Evolutionary conservation across 2,888 invertebrate species (phyloP).

Genomic region (Lithosia quadra): DNA sequence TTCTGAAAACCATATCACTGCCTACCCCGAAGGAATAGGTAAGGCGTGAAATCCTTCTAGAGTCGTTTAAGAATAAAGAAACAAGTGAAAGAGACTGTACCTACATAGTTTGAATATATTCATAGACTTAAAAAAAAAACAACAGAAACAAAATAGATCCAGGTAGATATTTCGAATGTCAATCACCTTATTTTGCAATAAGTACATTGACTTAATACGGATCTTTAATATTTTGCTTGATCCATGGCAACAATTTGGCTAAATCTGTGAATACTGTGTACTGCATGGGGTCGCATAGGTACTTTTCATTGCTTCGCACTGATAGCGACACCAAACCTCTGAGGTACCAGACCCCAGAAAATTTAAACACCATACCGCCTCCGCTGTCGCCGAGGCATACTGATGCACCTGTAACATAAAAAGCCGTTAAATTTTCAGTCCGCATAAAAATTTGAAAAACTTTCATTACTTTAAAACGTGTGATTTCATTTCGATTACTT

Average conservation of each 20-base stretch:
- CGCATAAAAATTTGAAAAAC: background rate
- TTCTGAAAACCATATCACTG: too few species aligned
- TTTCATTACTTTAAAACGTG: background rate
- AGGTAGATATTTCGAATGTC: background rate
- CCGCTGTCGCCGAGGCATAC: constrained; percentile 87
- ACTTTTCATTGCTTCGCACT: constrained; percentile 86
- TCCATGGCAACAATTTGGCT: constrained; percentile 87
- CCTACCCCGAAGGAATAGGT: too few species aligned
- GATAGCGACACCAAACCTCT: constrained; percentile 87
- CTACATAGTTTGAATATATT: too few species aligned
- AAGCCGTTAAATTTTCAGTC: background rate
- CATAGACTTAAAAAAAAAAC: background rate
- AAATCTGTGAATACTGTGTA: constrained; percentile 88
- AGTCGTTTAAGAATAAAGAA: too few species aligned
- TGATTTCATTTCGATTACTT: too few species aligned
- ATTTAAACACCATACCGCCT: constrained; percentile 82
- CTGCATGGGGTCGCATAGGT: constrained; percentile 87
- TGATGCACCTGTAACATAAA: constrained; percentile 79
- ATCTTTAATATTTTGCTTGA: constrained; percentile 66
- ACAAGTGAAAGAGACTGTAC: too few species aligned
- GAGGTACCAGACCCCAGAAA: constrained; percentile 75
- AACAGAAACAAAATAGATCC: background rate
- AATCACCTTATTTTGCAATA: background rate
- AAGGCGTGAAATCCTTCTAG: too few species aligned
- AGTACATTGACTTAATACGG: constrained; percentile 41